Conservation (phyloP, 2,797 vertebrate genomes). For the Lepidocolaptes lacrymiger region DNA sequence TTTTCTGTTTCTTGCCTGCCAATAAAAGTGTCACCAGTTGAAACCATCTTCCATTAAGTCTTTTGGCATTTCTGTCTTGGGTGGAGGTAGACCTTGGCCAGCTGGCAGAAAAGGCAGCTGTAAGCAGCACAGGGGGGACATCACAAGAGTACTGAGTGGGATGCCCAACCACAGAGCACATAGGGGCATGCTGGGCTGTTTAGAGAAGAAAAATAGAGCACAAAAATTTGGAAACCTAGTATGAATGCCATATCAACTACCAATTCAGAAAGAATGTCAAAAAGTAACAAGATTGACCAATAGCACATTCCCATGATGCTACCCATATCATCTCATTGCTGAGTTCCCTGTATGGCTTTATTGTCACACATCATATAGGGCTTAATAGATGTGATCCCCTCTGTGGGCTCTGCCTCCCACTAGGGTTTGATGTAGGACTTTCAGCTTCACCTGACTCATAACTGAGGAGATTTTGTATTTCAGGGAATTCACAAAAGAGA, state of each 20-base stretch:
- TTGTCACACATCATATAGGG: neutral
- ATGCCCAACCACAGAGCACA: neutral
- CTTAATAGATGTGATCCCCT: neutral
- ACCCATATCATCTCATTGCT: neutral
- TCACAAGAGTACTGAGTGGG: neutral
- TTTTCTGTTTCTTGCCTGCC: neutral
- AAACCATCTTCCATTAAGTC: neutral
- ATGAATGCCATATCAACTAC: neutral
- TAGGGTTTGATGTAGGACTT: neutral
- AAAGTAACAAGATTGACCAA: neutral
- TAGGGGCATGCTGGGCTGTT: neutral
- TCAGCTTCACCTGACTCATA: neutral
- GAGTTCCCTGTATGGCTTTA: neutral
- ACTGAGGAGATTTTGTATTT: neutral
- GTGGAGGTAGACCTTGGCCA: neutral
- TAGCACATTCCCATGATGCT: neutral
- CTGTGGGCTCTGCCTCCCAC: neutral
- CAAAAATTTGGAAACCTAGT: neutral
- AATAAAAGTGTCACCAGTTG: neutral
- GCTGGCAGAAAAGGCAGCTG: neutral
- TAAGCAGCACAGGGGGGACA: neutral
- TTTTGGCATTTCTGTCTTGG: conserved; percentile 17
- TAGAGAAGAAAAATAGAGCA: neutral
- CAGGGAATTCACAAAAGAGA: neutral
- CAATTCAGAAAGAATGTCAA: neutral